Percentiles rank a stretch among this genome's conserved stretches.
Evolutionary conservation across 2,888 invertebrate genomes (phyloP).

Genomic region (Ecliptopera silaceata): DNA sequence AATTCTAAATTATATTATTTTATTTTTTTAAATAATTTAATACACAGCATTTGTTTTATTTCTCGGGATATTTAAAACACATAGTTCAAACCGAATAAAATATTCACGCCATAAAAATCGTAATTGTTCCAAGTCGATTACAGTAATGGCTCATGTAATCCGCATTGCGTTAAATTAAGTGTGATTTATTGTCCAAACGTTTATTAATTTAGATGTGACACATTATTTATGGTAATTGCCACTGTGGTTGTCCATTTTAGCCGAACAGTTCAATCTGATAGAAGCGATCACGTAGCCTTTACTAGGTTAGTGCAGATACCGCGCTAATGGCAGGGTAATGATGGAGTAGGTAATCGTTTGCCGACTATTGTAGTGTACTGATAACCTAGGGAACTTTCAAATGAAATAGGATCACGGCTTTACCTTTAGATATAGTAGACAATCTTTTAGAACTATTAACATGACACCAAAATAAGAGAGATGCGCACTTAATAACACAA

Average conservation of each 20-base stretch:
- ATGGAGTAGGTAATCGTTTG: conserved; percentile 11
- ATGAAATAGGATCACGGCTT: too few relatives aligned
- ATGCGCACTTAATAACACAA: too few relatives aligned
- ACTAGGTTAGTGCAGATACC: conserved; percentile 24
- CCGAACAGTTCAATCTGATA: conserved; percentile 50
- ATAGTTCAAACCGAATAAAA: too few relatives aligned
- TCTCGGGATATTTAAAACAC: too few relatives aligned
- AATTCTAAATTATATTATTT: too few relatives aligned
- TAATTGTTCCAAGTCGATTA: conserved; percentile 50
- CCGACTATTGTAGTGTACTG: not conserved
- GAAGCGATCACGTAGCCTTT: conserved; percentile 43
- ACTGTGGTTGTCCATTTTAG: conserved; percentile 51
- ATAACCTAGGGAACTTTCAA: not conserved
- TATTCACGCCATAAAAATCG: not conserved
- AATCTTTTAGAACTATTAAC: too few relatives aligned
- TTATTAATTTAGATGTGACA: conserved; percentile 70
- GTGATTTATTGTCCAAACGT: conserved; percentile 65
- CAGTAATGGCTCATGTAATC: conserved; percentile 53
- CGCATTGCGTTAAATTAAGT: conserved; percentile 62
- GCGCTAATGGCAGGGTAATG: conserved; percentile 27
- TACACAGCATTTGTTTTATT: too few relatives aligned
- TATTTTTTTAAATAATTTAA: too few relatives aligned
- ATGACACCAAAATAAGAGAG: too few relatives aligned
- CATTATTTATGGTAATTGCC: conserved; percentile 65
- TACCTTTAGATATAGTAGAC: too few relatives aligned